Evolutionary conservation across 2,888 invertebrate species (phyloP).

Genomic region (Embidobia sp.): DNA sequence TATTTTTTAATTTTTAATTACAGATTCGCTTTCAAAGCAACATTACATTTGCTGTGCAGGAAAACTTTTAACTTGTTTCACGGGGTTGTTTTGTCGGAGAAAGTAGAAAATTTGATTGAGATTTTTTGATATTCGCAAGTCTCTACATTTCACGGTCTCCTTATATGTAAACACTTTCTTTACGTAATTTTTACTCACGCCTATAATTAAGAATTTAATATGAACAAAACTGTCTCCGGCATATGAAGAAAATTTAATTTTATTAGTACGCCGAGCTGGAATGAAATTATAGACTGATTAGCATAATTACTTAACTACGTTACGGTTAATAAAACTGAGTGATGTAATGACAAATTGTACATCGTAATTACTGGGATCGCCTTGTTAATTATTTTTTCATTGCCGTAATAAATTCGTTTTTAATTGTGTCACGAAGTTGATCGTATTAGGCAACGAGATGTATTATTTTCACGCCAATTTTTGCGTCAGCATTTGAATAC

Average conservation of each 20-base stretch:
- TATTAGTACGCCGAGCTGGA: background rate
- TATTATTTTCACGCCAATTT: background rate
- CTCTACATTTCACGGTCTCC: no score
- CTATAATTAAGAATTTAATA: conserved; percentile 22
- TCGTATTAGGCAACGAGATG: no score
- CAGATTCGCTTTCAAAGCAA: no score
- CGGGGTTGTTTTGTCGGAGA: no score
- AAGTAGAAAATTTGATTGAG: no score
- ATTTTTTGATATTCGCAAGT: no score
- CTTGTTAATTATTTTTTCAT: conserved; percentile 11
- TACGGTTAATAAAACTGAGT: background rate
- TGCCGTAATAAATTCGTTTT: background rate
- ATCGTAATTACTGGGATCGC: background rate
- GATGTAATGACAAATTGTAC: background rate
- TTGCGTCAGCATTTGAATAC: no score
- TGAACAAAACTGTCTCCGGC: conserved; percentile 3
- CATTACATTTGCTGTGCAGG: no score
- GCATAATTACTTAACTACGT: conserved; percentile 4
- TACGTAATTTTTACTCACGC: background rate
- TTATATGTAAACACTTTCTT: no score
- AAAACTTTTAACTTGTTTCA: no score
- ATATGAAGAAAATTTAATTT: background rate
- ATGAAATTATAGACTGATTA: conserved; percentile 4
- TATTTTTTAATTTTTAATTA: no score
- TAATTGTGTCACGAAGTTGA: conserved; percentile 5